Base-by-base conservation (phyloP, 2,797 vertebrate species). In the Chelon auratus region DNA sequence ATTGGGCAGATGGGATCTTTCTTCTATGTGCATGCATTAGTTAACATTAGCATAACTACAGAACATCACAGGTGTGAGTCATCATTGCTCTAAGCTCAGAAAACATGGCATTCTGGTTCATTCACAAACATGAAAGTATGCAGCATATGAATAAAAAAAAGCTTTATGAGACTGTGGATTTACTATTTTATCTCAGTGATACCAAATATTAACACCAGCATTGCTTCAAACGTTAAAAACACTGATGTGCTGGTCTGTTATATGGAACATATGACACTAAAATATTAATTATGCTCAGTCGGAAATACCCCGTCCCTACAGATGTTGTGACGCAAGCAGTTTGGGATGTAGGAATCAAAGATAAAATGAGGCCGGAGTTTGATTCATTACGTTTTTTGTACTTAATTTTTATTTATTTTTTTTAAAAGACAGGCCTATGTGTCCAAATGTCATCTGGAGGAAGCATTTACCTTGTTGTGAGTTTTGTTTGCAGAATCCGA, bases 401-500 rank as follows among this genome's bases (percentile, higher is more conserved):
- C 14, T 1, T n/a, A n/a, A n/a, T n/a, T n/a, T n/a, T n/a, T n/a
- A n/a, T n/a, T n/a, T n/a, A n/a, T n/a, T n/a, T n/a, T n/a, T n/a
- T n/a, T n/a, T n/a, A n/a, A 12, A 36, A 51, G 26, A 54, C 15
- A 57, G 33, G 48, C 2, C 2, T 56, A 7, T n/a, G 6, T 24
- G 22, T 26, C 14, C 18, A n/a, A 73, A 30, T 54, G 24, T 47
- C 48, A 55, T 48, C 39, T 22, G 24, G 4, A 48, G 26, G 55
- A 55, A 68, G 60, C 17, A 14, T 75, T 94, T 95, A 98, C 96
- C 96, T 98, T 97, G 91, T 78, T 95, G 85, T 94, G 94, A 60
- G 94, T 94, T 94, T 96, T 97, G 90, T 95, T 95, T 88, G 96
- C 82, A 75, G 93, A 92, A 78, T 91, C 94, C 47, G 92, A 95